A percentile compares a stretch with the other conserved stretches of the same genome.
phyloP scores from a whole-genome alignment of 2,113 vertebrate species.

The Columbina picui region DNA sequence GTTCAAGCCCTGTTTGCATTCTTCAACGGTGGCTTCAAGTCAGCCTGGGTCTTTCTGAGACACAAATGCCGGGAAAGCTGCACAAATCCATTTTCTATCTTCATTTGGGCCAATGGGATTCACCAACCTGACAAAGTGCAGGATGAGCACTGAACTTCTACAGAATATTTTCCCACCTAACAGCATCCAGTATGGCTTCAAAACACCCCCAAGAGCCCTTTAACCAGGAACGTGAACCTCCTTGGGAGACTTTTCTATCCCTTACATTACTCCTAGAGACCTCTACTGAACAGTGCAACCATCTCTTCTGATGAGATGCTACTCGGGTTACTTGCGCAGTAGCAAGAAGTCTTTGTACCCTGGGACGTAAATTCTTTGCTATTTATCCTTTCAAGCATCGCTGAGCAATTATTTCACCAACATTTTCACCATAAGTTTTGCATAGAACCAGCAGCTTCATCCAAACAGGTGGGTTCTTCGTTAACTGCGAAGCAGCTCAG shows the following conservation, averaged over 20 bases:
- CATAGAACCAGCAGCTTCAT: background rate
- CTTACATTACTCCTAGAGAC: background rate
- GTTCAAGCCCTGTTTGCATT: background rate
- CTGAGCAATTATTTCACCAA: background rate
- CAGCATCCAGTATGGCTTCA: background rate
- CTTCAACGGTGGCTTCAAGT: background rate
- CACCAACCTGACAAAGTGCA: background rate
- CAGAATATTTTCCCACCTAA: background rate
- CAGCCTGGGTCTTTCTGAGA: background rate
- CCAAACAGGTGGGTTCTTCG: background rate
- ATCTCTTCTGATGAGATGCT: background rate
- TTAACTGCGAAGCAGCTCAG: background rate
- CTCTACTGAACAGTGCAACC: background rate
- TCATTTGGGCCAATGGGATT: background rate
- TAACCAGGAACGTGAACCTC: background rate
- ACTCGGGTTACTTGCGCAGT: background rate
- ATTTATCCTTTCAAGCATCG: background rate
- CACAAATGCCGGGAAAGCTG: background rate
- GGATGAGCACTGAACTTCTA: background rate
- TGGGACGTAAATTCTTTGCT: background rate
- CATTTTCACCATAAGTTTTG: conserved; percentile 12
- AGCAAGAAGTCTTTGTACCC: background rate
- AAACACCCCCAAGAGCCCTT: background rate
- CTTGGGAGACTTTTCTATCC: background rate
- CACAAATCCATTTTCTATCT: background rate